These are phyloP conservation scores for Eretmodus cyanostictus DNA, from an alignment of 2,113 vertebrate genomes.

Conservation along the genomic window DNA sequence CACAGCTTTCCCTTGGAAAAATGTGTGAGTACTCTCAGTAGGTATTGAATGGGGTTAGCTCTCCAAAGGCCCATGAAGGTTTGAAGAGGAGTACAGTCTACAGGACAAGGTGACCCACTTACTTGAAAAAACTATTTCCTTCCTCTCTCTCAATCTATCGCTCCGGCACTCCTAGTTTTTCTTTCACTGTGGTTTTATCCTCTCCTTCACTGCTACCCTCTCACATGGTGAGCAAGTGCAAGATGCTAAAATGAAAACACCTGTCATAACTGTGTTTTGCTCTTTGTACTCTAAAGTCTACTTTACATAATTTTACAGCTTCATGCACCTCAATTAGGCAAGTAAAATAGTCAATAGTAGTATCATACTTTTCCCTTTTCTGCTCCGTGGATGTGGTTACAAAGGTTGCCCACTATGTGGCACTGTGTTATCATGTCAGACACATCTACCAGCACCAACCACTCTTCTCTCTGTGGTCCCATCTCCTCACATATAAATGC, in stretches of 20 bases:
- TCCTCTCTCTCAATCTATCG: background rate
- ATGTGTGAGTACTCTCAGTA: background rate
- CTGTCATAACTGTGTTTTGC: background rate
- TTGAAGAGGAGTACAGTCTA: conserved; percentile 34
- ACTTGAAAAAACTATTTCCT: conserved; percentile 1
- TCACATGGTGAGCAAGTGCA: background rate
- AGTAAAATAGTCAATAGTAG: background rate
- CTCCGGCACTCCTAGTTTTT: background rate
- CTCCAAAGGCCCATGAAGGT: conserved; percentile 39
- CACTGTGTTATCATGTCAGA: background rate
- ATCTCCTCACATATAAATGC: background rate
- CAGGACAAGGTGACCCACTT: conserved; percentile 65
- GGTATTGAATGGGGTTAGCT: conserved; percentile 52
- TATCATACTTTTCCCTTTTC: background rate
- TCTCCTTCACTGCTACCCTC: background rate
- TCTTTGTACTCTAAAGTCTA: background rate
- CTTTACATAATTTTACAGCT: background rate
- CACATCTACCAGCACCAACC: background rate
- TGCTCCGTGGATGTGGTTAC: background rate
- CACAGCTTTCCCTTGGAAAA: background rate
- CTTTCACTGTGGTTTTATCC: background rate
- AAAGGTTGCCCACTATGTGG: conserved; percentile 26
- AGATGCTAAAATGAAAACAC: background rate
- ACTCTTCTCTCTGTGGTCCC: background rate
- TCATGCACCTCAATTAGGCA: background rate